These are phyloP conservation scores for Recurvirostra avosetta DNA, from an alignment of 2,113 vertebrate genomes.

Conservation along the genomic window DNA sequence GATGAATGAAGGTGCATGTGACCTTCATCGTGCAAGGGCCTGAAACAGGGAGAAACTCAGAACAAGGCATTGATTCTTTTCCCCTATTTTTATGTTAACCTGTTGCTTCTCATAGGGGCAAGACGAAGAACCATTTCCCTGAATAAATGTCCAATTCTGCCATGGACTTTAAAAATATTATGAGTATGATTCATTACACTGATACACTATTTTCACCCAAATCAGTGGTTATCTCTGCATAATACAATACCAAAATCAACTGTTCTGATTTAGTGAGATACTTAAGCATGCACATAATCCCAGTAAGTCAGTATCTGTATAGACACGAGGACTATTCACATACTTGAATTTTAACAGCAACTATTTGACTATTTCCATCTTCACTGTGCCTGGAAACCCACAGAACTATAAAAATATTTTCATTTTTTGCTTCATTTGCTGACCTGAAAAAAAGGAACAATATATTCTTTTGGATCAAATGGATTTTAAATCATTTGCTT, in stretches of 20 bases:
- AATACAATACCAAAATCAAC: background rate
- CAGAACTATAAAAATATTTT: background rate
- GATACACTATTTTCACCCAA: background rate
- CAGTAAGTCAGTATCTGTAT: background rate
- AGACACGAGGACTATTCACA: background rate
- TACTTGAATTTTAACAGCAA: background rate
- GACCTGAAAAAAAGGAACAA: background rate
- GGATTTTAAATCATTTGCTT: background rate
- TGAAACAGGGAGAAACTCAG: background rate
- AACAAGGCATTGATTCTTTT: background rate
- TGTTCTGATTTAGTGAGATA: background rate
- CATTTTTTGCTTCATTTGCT: background rate
- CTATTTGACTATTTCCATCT: background rate
- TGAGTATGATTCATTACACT: background rate
- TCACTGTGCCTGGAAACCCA: background rate
- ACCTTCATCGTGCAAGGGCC: slow-evolving; percentile 27
- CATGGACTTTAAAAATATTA: background rate
- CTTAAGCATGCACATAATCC: background rate
- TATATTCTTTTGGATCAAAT: background rate
- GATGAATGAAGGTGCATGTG: slow-evolving; percentile 11
- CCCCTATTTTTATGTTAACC: background rate
- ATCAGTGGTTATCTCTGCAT: background rate
- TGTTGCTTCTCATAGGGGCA: background rate
- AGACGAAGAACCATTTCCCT: background rate
- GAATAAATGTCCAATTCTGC: background rate